phyloP scores from a whole-genome alignment of 2,888 invertebrate species.

The Gasteruption jaculator region DNA sequence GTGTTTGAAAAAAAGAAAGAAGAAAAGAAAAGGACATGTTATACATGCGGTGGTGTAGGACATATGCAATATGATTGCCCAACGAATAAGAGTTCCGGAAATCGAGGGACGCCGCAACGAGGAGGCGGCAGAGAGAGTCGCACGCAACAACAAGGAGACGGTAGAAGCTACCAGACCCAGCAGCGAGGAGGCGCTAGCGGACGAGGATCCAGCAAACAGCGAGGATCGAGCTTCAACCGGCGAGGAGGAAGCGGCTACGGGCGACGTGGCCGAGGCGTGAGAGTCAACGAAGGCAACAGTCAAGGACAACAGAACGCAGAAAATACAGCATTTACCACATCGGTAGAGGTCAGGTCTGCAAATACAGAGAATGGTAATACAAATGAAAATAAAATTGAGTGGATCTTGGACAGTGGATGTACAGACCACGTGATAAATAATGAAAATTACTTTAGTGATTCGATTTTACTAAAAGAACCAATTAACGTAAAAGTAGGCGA shows the following conservation, averaged over 20 bases:
- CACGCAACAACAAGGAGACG: background rate
- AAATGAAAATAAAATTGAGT: slow-evolving; percentile 5
- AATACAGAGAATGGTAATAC: background rate
- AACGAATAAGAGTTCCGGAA: slow-evolving; percentile 7
- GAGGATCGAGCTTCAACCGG: background rate
- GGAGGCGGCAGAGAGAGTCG: slow-evolving; percentile 2
- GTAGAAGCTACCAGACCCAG: background rate
- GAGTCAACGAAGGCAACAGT: background rate
- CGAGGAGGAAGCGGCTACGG: slow-evolving; percentile 7
- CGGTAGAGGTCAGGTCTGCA: background rate
- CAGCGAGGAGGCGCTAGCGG: background rate
- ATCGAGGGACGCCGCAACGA: slow-evolving; percentile 5
- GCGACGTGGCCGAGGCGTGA: slow-evolving; percentile 3
- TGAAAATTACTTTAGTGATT: slow-evolving; percentile 17
- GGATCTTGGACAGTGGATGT: slow-evolving; percentile 21
- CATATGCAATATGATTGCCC: slow-evolving; percentile 14
- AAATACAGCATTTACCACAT: background rate
- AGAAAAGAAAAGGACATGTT: slow-evolving; percentile 8
- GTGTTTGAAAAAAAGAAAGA: slow-evolving; percentile 3
- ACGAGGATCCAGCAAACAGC: background rate
- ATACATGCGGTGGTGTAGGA: slow-evolving; percentile 13
- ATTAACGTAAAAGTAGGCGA: slow-evolving; percentile 14
- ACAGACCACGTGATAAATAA: slow-evolving; percentile 23
- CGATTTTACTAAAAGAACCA: slow-evolving; percentile 16
- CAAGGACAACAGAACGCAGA: background rate